These are phyloP conservation scores for Zosterops borbonicus DNA, from an alignment of 2,113 vertebrate species.

Conservation along the genomic window DNA sequence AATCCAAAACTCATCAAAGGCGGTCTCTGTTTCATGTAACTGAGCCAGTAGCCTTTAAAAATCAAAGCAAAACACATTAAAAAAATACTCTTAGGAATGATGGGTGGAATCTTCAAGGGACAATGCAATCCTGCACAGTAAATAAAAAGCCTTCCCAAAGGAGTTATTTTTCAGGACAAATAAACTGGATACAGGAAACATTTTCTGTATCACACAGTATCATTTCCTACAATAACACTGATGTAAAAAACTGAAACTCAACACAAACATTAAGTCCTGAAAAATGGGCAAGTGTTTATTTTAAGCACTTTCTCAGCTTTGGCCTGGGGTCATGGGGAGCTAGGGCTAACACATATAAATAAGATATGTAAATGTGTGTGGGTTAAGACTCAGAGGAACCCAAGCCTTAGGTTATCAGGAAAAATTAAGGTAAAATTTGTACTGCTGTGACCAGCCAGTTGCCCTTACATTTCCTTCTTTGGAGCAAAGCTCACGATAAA, in stretches of 20 bases:
- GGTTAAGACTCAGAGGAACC: neutral
- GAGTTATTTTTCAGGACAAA: neutral
- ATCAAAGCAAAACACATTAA: neutral
- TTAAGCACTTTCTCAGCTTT: neutral
- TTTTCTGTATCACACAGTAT: neutral
- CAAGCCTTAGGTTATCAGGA: neutral
- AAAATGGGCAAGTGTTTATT: neutral
- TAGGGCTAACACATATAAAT: neutral
- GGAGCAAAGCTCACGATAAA: neutral
- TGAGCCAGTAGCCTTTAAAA: slow-evolving; percentile 86
- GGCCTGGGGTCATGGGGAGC: neutral
- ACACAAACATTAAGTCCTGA: neutral
- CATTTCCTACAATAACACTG: neutral
- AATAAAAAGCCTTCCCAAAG: neutral
- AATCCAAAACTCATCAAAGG: slow-evolving; percentile 96
- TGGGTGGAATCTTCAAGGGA: neutral
- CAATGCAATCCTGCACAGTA: neutral
- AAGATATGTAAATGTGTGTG: neutral
- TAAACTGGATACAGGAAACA: neutral
- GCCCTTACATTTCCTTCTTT: neutral
- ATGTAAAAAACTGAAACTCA: slow-evolving; percentile 18
- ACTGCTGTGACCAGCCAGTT: neutral
- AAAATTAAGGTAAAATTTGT: neutral
- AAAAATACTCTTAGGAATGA: neutral
- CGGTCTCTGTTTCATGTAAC: slow-evolving; percentile 88